Evolutionary conservation across 2,113 vertebrate genomes (phyloP), one percentile per base, ranked within the genome.

Genomic region (Plotosus lineatus): DNA sequence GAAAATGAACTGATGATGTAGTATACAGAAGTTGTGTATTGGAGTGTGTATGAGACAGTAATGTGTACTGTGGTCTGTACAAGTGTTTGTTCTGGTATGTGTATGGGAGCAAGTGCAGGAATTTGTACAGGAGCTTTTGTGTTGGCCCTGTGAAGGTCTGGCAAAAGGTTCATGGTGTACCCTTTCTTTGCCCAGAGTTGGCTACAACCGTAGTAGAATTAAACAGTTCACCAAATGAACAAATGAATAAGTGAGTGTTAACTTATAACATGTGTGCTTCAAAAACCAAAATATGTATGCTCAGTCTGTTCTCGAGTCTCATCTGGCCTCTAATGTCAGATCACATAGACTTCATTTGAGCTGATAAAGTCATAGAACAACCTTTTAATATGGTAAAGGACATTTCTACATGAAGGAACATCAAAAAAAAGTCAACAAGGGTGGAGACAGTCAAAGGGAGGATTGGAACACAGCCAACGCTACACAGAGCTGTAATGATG

Each of bases 321-420:
- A 21, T 44, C 40, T 69, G 40, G 23, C 23, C 66, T 44, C 21
- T 69, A 44, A 40, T 3, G 26, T 28, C 68, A 71, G 14, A 71
- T 44, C 23, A 48, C 14, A 71, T 71, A 12, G 9, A 42, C 63
- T 23, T 40, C 19, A 40, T n/a, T n/a, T 28, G 12, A 19, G 44
- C 68, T 31, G 68, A 71, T 71, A 17, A 48, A 46, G 42, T 31
- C 26, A 71, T 71, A 71, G 66, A 71, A 71, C 42, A 28, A 71
- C 42, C 42, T 42, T 15, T 46, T 48, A 71, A 71, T 19, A 82
- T 15, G 42, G 48, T 9, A 66, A 40, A 66, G 60, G 60, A 76
- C 31, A 66, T 53, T 82, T 46, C 66, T 40, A 71, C 26, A 71
- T 28, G 68, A 26, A 48, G n/a, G 68, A 71, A 15, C 38, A 28